Evolutionary conservation across 2,888 invertebrate genomes (phyloP).

Genomic region (Oxystoma pomonae): DNA sequence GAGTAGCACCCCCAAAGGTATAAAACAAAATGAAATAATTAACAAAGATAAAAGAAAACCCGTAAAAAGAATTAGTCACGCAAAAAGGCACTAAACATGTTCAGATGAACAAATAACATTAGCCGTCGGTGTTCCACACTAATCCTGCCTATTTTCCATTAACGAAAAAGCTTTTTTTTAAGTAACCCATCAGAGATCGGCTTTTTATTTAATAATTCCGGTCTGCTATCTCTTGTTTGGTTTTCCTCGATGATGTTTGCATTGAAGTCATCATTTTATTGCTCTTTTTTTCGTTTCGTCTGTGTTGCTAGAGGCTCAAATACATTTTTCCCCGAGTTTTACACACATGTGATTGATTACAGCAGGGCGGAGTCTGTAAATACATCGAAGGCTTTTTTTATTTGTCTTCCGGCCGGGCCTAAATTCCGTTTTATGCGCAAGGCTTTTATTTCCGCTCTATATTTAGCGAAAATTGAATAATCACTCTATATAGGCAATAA

Average conservation of each 20-base stretch:
- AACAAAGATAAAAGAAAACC: constrained; percentile 6
- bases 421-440: neutral
- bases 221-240: neutral
- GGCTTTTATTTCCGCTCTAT: neutral
- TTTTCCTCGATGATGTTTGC: constrained; percentile 7
- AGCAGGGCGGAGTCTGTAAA: constrained; percentile 13
- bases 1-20: constrained; percentile 29
- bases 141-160: constrained; percentile 46
- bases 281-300: constrained; percentile 16
- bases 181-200: constrained; percentile 27
- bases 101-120: constrained; percentile 49
- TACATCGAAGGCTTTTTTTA: constrained; percentile 7
- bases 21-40: constrained; percentile 38
- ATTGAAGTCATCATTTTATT: constrained; percentile 22
- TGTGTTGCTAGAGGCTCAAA: constrained; percentile 12
- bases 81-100: constrained; percentile 48
- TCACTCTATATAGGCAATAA: neutral
- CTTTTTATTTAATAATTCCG: constrained; percentile 19
- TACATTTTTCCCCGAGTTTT: constrained; percentile 17
- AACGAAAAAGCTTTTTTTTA: constrained; percentile 47
- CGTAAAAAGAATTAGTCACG: constrained; percentile 38
- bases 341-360: constrained; percentile 17
- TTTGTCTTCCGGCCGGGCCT: constrained; percentile 6
- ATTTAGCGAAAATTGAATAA: neutral
- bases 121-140: constrained; percentile 40